phyloP scores from a whole-genome alignment of 2,888 invertebrate species.

The Andrena hattorfiana region DNA sequence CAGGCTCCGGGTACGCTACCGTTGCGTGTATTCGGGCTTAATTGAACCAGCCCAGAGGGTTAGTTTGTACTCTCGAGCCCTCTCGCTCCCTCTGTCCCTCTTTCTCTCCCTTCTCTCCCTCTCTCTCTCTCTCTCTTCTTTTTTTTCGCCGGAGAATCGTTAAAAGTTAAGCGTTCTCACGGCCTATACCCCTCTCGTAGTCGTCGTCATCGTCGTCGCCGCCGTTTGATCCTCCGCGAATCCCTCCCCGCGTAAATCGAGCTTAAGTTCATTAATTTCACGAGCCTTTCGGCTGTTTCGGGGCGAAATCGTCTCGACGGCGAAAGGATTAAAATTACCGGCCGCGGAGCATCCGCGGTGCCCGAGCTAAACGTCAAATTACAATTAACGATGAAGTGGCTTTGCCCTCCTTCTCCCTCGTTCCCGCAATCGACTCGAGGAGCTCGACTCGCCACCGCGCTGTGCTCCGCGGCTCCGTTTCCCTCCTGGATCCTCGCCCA shows the following conservation, averaged over 20 bases:
- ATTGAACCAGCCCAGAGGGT: conserved; percentile 69
- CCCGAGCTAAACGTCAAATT: conserved; percentile 80
- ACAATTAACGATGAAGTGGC: conserved; percentile 81
- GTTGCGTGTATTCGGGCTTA: conserved; percentile 64
- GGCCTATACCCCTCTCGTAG: conserved; percentile 60
- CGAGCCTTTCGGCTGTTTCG: conserved; percentile 73
- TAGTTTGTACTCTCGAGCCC: conserved; percentile 61
- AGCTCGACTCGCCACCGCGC: conserved; percentile 61
- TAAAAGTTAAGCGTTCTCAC: conserved; percentile 74
- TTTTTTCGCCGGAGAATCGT: conserved; percentile 66
- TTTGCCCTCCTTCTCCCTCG: conserved; percentile 39
- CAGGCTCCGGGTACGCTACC: conserved; percentile 26
- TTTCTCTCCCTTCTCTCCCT: background rate
- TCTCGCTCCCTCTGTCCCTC: conserved; percentile 24
- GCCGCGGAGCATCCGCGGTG: conserved; percentile 62
- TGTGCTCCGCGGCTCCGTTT: conserved; percentile 16
- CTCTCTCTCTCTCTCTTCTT: background rate
- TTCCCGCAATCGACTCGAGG: conserved; percentile 72
- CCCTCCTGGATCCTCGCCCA: conserved; percentile 18
- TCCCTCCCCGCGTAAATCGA: conserved; percentile 71
- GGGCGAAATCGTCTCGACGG: conserved; percentile 74
- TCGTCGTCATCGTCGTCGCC: conserved; percentile 52
- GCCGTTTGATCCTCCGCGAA: conserved; percentile 70
- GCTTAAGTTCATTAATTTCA: conserved; percentile 81
- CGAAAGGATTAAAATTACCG: conserved; percentile 79